phyloP scores from a whole-genome alignment of 2,888 invertebrate genomes.

The Bruchidius siliquastri region DNA sequence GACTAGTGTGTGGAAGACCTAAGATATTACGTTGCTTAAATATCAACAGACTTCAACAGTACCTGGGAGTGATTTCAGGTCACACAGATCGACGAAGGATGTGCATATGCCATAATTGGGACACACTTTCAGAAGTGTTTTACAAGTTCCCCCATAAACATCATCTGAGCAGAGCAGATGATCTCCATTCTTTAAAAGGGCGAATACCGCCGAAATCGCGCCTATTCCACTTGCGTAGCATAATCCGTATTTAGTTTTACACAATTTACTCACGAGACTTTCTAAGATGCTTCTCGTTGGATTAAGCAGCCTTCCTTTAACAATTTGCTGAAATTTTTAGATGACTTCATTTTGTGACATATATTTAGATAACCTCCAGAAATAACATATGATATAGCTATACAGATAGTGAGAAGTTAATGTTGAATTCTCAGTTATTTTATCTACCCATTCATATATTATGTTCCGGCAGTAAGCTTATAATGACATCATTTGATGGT shows the following conservation, averaged over 20 bases:
- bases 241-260: constrained; percentile 78
- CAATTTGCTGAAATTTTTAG: constrained; percentile 62
- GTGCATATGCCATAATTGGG: constrained; percentile 65
- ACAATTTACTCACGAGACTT: constrained; percentile 80
- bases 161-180: constrained; percentile 88
- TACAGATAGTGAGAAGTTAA: no score
- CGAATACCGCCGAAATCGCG: constrained; percentile 68
- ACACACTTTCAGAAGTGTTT: constrained; percentile 53
- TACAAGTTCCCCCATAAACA: constrained; percentile 88
- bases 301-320: constrained; percentile 91
- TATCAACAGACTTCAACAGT: no score
- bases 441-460: no score
- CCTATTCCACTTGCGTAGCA: constrained; percentile 88
- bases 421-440: no score
- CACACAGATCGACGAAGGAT: constrained; percentile 35
- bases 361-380: no score
- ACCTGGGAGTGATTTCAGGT: background rate
- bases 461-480: no score
- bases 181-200: constrained; percentile 76
- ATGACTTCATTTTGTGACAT: no score
- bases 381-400: no score
- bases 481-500: no score
- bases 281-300: constrained; percentile 87
- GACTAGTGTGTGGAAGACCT: no score
- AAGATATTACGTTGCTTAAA: no score